These are phyloP conservation scores for Cephus cinctus DNA, from an alignment of 1,140 invertebrate genomes.

Conservation along the genomic window DNA sequence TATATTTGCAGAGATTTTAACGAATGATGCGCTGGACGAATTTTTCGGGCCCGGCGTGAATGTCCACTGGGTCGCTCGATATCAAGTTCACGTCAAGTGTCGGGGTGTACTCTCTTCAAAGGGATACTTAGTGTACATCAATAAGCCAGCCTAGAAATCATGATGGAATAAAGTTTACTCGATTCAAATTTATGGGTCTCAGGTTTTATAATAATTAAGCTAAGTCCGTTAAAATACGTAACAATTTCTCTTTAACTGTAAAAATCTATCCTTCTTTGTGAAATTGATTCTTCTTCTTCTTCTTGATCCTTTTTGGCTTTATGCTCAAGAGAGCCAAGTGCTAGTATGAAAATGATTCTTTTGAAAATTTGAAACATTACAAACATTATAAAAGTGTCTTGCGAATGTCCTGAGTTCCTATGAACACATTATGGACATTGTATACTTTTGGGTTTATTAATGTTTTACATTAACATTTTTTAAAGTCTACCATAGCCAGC, in stretches of 20 bases:
- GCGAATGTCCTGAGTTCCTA: no score
- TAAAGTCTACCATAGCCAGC: no score
- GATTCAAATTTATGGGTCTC: neutral
- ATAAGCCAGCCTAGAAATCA: conserved; percentile 20
- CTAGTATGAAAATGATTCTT: no score
- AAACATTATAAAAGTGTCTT: no score
- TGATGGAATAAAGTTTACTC: no score
- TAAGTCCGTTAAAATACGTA: neutral
- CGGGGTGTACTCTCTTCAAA: conserved; percentile 86
- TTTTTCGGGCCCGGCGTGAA: conserved; percentile 52
- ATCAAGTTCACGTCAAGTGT: conserved; percentile 86
- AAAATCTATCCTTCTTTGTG: neutral
- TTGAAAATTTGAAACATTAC: no score
- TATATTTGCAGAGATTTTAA: conserved; percentile 62
- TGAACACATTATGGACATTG: no score
- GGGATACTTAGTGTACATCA: conserved; percentile 67
- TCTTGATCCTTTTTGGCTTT: no score
- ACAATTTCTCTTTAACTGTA: neutral
- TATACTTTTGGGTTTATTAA: no score
- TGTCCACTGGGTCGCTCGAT: conserved; percentile 75
- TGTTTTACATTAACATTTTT: no score
- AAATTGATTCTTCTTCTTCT: neutral
- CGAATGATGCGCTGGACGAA: conserved; percentile 52
- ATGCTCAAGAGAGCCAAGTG: no score
- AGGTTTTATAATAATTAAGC: neutral